Base-by-base conservation (phyloP, 2,888 invertebrate species). In the Torymus auratus region DNA sequence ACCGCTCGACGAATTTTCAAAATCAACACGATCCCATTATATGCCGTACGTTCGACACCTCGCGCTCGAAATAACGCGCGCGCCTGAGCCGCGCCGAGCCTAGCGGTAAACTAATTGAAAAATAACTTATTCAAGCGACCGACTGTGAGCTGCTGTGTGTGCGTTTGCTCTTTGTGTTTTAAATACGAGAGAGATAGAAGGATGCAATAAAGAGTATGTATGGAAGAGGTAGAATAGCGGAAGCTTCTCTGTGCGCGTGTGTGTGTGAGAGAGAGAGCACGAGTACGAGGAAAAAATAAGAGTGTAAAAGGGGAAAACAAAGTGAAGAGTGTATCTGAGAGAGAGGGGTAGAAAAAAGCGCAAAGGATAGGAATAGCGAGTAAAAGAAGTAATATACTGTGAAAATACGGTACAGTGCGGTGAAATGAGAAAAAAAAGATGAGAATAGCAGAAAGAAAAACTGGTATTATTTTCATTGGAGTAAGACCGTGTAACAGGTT, bases 21-120 rank as follows among this genome's bases (percentile, higher is more conserved):
- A 73, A 74, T 74, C 65, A 74, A 65, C 65, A 58, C 50, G 74
- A 64, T 56, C 50, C 55, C 64, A 73, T 72, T 72, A 72, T 55
- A 15, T 20, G 28, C 28, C 7, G 3, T 7, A 7, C 56, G 73
- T 65, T 65, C 20, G 56, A 60, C 65, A 14, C 11, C 14, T 14
- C 65, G 13, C 28, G 53, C 41, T 53, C 53, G 41, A 56, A 74
- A 65, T 73, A 64, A 64, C 41, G 53, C 23, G 52, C 17, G 55
- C 14, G n/a, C 28, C 5, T 14, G 23, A 28, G 28, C 28, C 28
- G 3, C 28, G 28, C 5, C 3, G 28, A 28, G 28, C 28, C 28
- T 28, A 28, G 28, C 14, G 55, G 41, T 64, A 73, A 73, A 73
- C 65, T 65, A 65, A 65, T 65, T 74, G 15, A 74, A 73, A 58